phyloP scores from a whole-genome alignment of 2,888 invertebrate genomes.

The Ormyrus nitidulus region DNA sequence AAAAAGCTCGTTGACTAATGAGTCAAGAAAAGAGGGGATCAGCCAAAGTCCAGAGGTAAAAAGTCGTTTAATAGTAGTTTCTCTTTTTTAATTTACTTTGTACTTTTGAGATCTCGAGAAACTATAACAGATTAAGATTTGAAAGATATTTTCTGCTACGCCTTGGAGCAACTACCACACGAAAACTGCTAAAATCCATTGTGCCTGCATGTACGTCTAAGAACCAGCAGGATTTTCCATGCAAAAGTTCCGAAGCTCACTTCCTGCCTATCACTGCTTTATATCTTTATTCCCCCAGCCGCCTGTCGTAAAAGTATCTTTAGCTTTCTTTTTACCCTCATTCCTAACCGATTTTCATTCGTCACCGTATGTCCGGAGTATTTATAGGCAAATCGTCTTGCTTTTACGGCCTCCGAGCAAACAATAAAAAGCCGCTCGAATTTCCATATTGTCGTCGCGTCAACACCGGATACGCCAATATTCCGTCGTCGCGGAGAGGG shows the following conservation, averaged over 20 bases:
- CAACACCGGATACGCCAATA: slow-evolving; percentile 34
- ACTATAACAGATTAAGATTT: too few relatives aligned
- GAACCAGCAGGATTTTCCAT: slow-evolving; percentile 47
- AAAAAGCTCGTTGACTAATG: too few relatives aligned
- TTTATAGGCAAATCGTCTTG: slow-evolving; percentile 61
- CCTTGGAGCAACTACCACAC: too few relatives aligned
- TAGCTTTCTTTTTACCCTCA: slow-evolving; percentile 13
- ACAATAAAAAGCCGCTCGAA: slow-evolving; percentile 49
- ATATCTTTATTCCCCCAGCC: slow-evolving; percentile 45
- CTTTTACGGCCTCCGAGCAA: slow-evolving; percentile 45
- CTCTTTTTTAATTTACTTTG: too few relatives aligned
- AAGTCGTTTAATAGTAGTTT: too few relatives aligned
- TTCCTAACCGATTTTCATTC: slow-evolving; percentile 50
- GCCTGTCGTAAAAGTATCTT: slow-evolving; percentile 53
- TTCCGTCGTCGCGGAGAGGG: not conserved
- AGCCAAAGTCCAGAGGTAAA: too few relatives aligned
- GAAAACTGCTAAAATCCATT: too few relatives aligned
- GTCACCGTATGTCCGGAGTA: slow-evolving; percentile 58
- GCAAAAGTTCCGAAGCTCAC: slow-evolving; percentile 35
- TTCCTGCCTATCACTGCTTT: slow-evolving; percentile 53
- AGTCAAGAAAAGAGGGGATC: too few relatives aligned
- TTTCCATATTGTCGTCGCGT: slow-evolving; percentile 50
- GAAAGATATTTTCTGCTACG: too few relatives aligned
- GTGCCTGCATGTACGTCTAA: not conserved
- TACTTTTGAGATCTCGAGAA: too few relatives aligned